Evolutionary conservation across 2,797 vertebrate genomes (phyloP), one percentile per base, ranked within the genome.

Genomic region (Esox lucius): DNA sequence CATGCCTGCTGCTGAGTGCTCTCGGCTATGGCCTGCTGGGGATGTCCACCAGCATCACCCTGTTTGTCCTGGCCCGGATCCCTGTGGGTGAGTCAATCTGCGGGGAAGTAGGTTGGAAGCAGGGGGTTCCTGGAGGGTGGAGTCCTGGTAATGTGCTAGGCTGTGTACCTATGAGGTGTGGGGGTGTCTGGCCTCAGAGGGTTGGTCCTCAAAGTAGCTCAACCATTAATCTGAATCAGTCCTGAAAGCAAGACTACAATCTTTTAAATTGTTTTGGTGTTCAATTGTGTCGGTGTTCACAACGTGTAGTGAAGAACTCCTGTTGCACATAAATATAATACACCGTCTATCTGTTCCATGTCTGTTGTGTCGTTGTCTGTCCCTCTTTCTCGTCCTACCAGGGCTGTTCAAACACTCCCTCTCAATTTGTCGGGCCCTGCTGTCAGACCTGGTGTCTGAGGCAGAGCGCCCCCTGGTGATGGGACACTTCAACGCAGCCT

Each of bases 321-420:
- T 68, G 24, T 69, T 61, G 39, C 26, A 51, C 7, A 28, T 24
- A 35, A 46, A 62, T n/a, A 19, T 24, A 39, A 62, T 59, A 70
- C 42, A 61, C 26, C 0, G 28, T 28, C 39, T 67, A 8, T 3
- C 0, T 66, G 77, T 56, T 51, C 7, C 9, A 7, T 56, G 51
- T 59, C 56, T 4, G 1, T 53, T 22, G 9, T 42, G 42, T 42
- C 42, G 42, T 42, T 42, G 33, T 33, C 33, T 75, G 19, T 61
- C 26, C 26, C 22, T 31, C 68, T 17, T 12, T 6, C 33, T 39
- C 17, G 42, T 12, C 39, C 70, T 80, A 81, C 70, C 91, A 99
- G 98, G 97, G 77, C 90, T 99, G 81, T 99, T 99, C 91, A 99
- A 99, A 80, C 97, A 98, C 89, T 98, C 98, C 0, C 94, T 97